Base-by-base conservation (phyloP, 2,797 vertebrate genomes). In the Sebastes hubbsi region DNA sequence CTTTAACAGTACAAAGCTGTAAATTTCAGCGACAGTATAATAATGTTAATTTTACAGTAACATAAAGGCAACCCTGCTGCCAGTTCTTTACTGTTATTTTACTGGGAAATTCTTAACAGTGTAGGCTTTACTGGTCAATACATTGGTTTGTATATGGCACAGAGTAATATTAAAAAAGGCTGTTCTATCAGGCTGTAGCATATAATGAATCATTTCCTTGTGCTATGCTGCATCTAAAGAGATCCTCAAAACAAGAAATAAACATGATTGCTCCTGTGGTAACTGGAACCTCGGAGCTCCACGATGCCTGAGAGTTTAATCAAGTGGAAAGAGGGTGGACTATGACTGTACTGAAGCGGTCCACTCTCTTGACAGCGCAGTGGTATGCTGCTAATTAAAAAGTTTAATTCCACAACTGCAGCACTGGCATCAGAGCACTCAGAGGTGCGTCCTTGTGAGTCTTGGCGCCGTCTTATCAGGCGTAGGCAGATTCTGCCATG, bases 381-480 rank as follows among this genome's bases (percentile, higher is more conserved):
- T 90, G 92, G 89, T 90, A 84, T 80, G 86, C 89, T 89, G 91
- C 92, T 95, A 95, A 96, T 96, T 95, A 95, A 95, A 95, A 96
- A 95, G 93, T 95, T 95, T 91, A 95, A 96, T 96, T 95, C 93
- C 87, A 81, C 88, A 86, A 95, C 94, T 89, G 89, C 91, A 83
- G 87, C 72, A 68, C 80, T 93, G 92, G 92, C 94, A 94, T 84
- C 79, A 6, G 67, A 87, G 90, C 81, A 92, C 94, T 93, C 93
- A 64, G 94, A 95, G 94, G 92, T 94, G 90, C 85, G 90, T 93
- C 92, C 94, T 95, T 89, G 92, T 86, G 87, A 90, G 92, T 89
- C 90, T 92, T 94, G 95, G 94, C 90, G 70, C 54, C 24, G 87
- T 93, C 95, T 96, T 96, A 96, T 96, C 95, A 91, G 92, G 81